Conservation (phyloP, 2,113 vertebrate genomes). For the Clarias gariepinus region DNA sequence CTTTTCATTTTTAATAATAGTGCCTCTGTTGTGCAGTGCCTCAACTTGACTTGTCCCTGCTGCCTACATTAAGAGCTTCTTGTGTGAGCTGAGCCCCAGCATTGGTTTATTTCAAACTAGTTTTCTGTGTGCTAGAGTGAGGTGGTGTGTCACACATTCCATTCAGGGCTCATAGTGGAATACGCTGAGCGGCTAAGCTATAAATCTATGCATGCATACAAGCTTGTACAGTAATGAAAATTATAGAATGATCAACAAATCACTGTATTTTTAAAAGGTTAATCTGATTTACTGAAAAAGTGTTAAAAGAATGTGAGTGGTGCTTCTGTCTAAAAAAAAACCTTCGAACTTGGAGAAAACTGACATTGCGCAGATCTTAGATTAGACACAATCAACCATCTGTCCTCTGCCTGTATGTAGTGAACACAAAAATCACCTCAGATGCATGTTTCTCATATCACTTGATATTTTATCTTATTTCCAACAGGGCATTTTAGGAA, state of each 20-base stretch:
- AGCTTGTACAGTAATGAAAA: not conserved
- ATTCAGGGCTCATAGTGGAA: not conserved
- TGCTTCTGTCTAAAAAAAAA: not conserved
- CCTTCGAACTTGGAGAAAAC: not conserved
- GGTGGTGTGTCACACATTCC: slow-evolving; percentile 45
- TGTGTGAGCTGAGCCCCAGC: not conserved
- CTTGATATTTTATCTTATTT: not conserved
- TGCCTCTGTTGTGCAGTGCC: not conserved
- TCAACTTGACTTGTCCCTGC: not conserved
- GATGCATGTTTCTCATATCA: not conserved
- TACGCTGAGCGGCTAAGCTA: not conserved
- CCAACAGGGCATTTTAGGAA: not conserved
- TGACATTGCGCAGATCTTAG: not conserved
- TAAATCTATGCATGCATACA: slow-evolving; percentile 7
- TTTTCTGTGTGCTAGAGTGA: slow-evolving; percentile 14
- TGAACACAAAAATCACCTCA: not conserved
- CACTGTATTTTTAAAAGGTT: not conserved
- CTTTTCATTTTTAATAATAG: not conserved
- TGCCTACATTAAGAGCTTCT: not conserved
- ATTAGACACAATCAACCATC: not conserved
- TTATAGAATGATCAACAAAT: not conserved
- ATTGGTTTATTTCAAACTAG: slow-evolving; percentile 12
- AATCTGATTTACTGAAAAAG: slow-evolving; percentile 2
- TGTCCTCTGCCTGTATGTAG: not conserved
- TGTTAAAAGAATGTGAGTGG: not conserved